phyloP scores from a whole-genome alignment of 2,888 invertebrate genomes.

The Malthinus seriepunctatus region DNA sequence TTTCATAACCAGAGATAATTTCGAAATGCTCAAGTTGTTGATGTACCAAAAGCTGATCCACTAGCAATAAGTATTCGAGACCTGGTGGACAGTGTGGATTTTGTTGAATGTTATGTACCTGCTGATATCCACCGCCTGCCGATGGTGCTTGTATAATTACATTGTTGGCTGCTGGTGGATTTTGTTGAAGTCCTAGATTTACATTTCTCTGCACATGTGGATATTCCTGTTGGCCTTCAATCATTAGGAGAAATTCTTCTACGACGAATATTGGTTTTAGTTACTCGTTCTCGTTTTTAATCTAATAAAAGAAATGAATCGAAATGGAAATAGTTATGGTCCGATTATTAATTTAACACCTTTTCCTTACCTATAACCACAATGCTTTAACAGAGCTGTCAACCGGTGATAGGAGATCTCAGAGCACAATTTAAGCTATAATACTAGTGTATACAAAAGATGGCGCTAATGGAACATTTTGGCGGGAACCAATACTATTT shows the following conservation, averaged over 20 bases:
- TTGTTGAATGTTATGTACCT: background rate
- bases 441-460: too few relatives aligned
- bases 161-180: background rate
- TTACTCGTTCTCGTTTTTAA: background rate
- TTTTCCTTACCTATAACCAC: too few relatives aligned
- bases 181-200: background rate
- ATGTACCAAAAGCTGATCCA: slow-evolving; percentile 74
- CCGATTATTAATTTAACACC: too few relatives aligned
- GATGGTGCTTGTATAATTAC: background rate
- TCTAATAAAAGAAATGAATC: too few relatives aligned
- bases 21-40: slow-evolving; percentile 67
- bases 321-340: too few relatives aligned
- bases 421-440: too few relatives aligned
- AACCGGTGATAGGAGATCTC: too few relatives aligned
- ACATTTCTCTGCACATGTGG: slow-evolving; percentile 54
- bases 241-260: slow-evolving; percentile 20
- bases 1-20: slow-evolving; percentile 79
- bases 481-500: too few relatives aligned
- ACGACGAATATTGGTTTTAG: slow-evolving; percentile 40
- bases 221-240: slow-evolving; percentile 48
- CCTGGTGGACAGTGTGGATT: slow-evolving; percentile 70
- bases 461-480: too few relatives aligned
- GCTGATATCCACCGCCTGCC: background rate
- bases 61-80: slow-evolving; percentile 78
- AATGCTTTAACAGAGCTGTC: too few relatives aligned